These are phyloP conservation scores for Rhyacophila brunnea DNA, from an alignment of 1,140 invertebrate species.

Conservation along the genomic window DNA sequence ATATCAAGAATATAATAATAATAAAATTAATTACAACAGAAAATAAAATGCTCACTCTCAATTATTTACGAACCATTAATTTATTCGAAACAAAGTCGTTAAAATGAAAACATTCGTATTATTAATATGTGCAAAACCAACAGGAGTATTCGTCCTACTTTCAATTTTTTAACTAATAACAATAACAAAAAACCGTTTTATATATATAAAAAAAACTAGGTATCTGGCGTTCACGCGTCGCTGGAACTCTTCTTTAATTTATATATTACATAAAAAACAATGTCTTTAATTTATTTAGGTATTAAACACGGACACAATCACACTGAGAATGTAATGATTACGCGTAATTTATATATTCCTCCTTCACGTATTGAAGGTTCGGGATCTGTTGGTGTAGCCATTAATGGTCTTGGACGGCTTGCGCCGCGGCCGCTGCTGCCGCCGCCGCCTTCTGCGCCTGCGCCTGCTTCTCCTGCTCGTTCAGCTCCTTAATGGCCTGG, in stretches of 20 bases:
- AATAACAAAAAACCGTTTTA: slow-evolving; percentile 28
- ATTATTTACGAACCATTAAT: slow-evolving; percentile 28
- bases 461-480: slow-evolving; percentile 94
- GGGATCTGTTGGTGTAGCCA: not conserved
- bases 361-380: too few species aligned
- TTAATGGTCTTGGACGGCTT: slow-evolving; percentile 44
- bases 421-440: slow-evolving; percentile 68
- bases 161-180: slow-evolving; percentile 28
- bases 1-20: slow-evolving; percentile 49
- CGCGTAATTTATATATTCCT: not conserved
- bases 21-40: slow-evolving; percentile 56
- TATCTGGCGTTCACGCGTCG: not conserved
- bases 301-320: slow-evolving; percentile 14
- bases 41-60: slow-evolving; percentile 47
- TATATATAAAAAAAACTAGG: slow-evolving; percentile 17
- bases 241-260: not conserved
- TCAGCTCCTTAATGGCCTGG: slow-evolving; percentile 96
- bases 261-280: too few species aligned
- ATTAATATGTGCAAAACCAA: slow-evolving; percentile 27
- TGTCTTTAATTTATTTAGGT: too few species aligned
- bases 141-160: not conserved
- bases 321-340: slow-evolving; percentile 15
- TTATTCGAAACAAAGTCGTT: slow-evolving; percentile 33
- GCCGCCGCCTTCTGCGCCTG: slow-evolving; percentile 86
- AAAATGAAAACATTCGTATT: slow-evolving; percentile 19